Evolutionary conservation across 2,797 vertebrate genomes (phyloP).

Genomic region (Eurystomus glaucurus): DNA sequence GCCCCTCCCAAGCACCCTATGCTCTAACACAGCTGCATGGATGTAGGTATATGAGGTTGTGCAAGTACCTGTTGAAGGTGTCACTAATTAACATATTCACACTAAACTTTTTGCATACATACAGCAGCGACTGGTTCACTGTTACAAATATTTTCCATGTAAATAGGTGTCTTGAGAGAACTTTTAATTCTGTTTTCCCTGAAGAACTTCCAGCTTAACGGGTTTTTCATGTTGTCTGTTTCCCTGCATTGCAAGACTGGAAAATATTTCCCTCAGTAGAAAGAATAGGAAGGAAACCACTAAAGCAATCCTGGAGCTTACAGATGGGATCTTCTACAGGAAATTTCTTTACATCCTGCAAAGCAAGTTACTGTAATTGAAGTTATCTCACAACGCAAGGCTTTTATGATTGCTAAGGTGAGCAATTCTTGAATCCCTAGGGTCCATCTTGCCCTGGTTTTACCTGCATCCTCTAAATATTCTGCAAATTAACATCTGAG

Average conservation of each 20-base stretch:
- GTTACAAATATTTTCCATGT: neutral
- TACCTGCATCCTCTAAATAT: neutral
- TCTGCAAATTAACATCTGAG: neutral
- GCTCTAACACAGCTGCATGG: neutral
- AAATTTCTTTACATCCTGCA: neutral
- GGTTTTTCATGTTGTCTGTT: neutral
- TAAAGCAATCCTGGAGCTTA: neutral
- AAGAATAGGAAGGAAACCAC: neutral
- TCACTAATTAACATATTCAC: neutral
- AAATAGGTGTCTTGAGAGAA: neutral
- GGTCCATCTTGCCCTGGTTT: neutral
- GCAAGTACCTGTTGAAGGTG: neutral
- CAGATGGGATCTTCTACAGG: neutral
- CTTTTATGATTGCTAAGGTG: neutral
- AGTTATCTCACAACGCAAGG: neutral
- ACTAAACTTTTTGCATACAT: neutral
- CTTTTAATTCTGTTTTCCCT: neutral
- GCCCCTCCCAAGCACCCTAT: neutral
- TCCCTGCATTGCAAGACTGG: neutral
- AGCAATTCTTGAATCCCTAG: neutral
- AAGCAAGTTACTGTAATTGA: neutral
- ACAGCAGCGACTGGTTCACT: neutral
- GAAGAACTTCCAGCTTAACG: neutral
- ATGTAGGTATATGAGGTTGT: neutral
- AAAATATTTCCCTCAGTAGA: neutral